These are phyloP conservation scores for Sinosuthora webbiana DNA, from an alignment of 2,113 vertebrate genomes.

Conservation along the genomic window DNA sequence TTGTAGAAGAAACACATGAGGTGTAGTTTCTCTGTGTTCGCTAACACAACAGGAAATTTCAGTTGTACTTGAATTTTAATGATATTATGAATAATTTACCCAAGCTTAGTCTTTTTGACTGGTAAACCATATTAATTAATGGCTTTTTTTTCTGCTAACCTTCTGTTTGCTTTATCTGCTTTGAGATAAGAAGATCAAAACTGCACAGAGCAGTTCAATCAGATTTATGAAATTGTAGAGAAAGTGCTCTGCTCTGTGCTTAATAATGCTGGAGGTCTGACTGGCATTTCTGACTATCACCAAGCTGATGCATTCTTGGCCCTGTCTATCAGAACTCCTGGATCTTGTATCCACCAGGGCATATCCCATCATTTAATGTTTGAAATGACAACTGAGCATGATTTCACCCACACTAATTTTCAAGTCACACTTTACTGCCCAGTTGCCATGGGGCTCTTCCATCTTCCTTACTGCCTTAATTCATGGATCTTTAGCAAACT, in stretches of 20 bases:
- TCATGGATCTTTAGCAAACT: neutral
- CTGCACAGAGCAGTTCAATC: neutral
- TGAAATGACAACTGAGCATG: neutral
- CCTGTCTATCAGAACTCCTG: neutral
- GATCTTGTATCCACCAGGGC: neutral
- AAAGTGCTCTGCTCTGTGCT: neutral
- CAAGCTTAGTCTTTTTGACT: constrained; percentile 15
- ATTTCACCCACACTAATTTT: neutral
- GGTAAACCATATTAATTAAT: neutral
- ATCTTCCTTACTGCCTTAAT: neutral
- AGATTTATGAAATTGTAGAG: neutral
- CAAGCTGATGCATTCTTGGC: neutral
- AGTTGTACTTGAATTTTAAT: constrained; percentile 6
- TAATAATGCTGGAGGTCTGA: neutral
- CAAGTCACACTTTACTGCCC: neutral
- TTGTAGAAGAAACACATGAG: neutral
- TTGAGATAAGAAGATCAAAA: neutral
- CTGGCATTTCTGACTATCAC: neutral
- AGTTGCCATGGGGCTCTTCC: neutral
- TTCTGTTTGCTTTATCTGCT: neutral
- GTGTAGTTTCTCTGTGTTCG: neutral
- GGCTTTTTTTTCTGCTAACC: neutral
- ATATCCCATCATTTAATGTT: neutral
- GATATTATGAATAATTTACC: constrained; percentile 21
- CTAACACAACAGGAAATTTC: neutral